These are phyloP conservation scores for Phrynocephalus vlangalii DNA, from an alignment of 2,797 vertebrate species.

Conservation along the genomic window DNA sequence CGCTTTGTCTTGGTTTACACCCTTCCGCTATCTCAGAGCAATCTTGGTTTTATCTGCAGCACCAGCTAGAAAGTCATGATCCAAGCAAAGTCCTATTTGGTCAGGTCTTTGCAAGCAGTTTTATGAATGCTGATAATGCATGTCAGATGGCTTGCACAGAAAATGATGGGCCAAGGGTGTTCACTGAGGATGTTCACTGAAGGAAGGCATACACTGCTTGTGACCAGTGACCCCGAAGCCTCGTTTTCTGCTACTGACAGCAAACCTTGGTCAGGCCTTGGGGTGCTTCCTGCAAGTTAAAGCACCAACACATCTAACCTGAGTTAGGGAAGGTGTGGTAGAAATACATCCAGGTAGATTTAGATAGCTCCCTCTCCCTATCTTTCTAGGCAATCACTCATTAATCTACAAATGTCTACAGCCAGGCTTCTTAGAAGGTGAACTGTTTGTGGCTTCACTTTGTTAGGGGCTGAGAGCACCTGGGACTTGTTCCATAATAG, in stretches of 20 bases:
- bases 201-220: background rate
- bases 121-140: conserved; percentile 9
- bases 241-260: background rate
- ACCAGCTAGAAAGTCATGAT: background rate
- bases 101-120: background rate
- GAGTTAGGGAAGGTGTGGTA: no score
- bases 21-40: background rate
- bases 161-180: background rate
- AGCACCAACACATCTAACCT: no score
- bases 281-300: no score
- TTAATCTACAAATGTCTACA: no score
- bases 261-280: background rate
- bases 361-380: no score
- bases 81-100: conserved; percentile 16
- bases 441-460: no score
- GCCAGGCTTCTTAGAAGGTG: no score
- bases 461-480: no score
- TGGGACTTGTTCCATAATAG: no score
- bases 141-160: background rate
- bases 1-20: background rate
- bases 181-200: background rate
- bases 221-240: background rate
- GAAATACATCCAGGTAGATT: no score
- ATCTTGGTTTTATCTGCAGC: conserved; percentile 1
- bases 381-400: no score